A percentile compares a stretch with the other conserved stretches of the same genome.
phyloP scores from a whole-genome alignment of 2,113 vertebrate genomes.

The Salvelinus fontinalis region DNA sequence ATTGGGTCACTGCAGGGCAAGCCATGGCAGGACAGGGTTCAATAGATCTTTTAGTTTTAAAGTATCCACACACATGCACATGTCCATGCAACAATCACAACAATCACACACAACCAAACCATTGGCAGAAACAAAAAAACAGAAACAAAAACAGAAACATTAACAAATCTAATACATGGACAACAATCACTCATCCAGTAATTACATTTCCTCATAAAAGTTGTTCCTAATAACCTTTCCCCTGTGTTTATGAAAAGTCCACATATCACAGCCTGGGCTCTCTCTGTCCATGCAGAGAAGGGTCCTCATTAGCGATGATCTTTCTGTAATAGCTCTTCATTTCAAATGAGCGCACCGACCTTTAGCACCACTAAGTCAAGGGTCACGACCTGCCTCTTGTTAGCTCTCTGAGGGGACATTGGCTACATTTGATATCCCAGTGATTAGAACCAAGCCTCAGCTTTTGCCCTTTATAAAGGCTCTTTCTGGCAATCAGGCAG shows the following conservation, averaged over 20 bases:
- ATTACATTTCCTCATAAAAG: slow-evolving; percentile 23
- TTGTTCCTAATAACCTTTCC: slow-evolving; percentile 21
- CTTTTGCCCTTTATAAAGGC: slow-evolving; percentile 49
- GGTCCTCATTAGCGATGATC: slow-evolving; percentile 71
- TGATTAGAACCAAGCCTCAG: slow-evolving; percentile 56
- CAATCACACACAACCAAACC: background rate
- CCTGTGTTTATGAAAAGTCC: slow-evolving; percentile 29
- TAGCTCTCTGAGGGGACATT: slow-evolving; percentile 62
- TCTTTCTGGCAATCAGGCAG: slow-evolving; percentile 37
- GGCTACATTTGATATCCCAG: slow-evolving; percentile 47
- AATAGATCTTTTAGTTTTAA: background rate
- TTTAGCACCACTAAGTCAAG: slow-evolving; percentile 46
- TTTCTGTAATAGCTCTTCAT: slow-evolving; percentile 63
- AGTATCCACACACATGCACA: background rate
- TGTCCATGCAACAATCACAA: too few species aligned
- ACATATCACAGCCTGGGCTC: slow-evolving; percentile 49
- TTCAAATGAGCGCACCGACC: slow-evolving; percentile 64
- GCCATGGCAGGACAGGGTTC: background rate
- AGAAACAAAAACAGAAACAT: too few species aligned
- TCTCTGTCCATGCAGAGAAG: slow-evolving; percentile 43
- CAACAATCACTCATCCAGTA: slow-evolving; percentile 11
- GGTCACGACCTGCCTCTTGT: slow-evolving; percentile 60
- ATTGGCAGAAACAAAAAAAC: background rate
- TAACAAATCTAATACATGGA: slow-evolving; percentile 11
- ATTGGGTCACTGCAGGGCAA: background rate